Base-by-base conservation (phyloP, 53 echinoderm and acorn worm genomes). In the Echinarachnius parma region DNA sequence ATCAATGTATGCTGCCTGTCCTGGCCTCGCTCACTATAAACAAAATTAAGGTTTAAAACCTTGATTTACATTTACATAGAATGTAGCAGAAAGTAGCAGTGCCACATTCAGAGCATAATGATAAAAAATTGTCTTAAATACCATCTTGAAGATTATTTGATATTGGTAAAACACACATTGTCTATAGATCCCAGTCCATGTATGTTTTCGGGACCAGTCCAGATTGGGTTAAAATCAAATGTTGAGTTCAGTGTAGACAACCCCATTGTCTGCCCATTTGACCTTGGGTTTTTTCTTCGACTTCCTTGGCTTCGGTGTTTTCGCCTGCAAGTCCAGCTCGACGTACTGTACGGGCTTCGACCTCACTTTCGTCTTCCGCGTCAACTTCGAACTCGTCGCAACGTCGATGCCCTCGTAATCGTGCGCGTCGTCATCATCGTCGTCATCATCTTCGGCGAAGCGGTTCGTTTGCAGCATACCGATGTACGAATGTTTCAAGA, bases 261-360 rank as follows among this genome's bases (percentile, higher is more conserved):
- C 74, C 11, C 57, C 57, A 25, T 44, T 33, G 19, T 72, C 74
- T 4, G 74, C 74, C 74, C 74, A 72, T 56, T 72, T 72, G 14
- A 72, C 74, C 27, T 57, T 72, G 4, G 74, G 57, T 5, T 57
- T 57, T 8, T 5, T 4, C 28, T 57, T 57, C 9, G 45, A 28
- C 55, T 72, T 55, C 24, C 28, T 56, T 21, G 24, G 32, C 10
- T 72, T 55, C 1, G 57, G 32, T n/a, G 69, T 44, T 35, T 57
- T 72, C 45, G 55, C 5, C 2, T 55, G 35, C 39, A 72, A 29
- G 27, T 72, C 56, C 21, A 72, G 39, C 11, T 72, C 39, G 56
- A 29, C 74, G 44, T 72, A 72, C 19, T 56, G 24, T 9, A 72
- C 23, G 8, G 74, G 55, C 20, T 28, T 72, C 10, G 34, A 4